Evolutionary conservation across 2,797 vertebrate species (phyloP).

Genomic region (Mormyrus proboscirostris): DNA sequence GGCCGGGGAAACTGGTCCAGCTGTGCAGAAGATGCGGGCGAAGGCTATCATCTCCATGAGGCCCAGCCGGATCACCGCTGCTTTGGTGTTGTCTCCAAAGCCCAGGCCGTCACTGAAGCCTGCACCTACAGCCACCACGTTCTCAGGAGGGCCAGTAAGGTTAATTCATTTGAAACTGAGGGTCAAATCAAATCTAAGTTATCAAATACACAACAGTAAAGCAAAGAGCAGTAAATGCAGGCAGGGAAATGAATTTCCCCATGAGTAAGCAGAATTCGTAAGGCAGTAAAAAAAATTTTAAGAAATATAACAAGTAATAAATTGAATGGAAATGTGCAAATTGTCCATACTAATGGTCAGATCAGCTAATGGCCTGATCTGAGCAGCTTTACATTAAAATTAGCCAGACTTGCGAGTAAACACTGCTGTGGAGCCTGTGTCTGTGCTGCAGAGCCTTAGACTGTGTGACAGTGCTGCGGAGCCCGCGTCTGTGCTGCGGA

Average conservation of each 20-base stretch:
- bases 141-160: conserved; percentile 55
- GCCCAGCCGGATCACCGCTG: conserved; percentile 88
- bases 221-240: background rate
- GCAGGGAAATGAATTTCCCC: background rate
- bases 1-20: conserved; percentile 63
- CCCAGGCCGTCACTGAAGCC: conserved; percentile 97
- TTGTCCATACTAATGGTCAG: background rate
- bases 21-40: conserved; percentile 80
- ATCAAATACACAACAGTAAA: background rate
- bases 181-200: background rate
- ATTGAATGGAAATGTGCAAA: background rate
- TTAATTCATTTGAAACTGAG: background rate
- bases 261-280: background rate
- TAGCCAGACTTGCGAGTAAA: background rate
- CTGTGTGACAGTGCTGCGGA: too few relatives aligned
- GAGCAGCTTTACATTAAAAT: background rate
- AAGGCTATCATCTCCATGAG: conserved; percentile 97
- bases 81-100: conserved; percentile 93
- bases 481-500: background rate
- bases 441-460: background rate
- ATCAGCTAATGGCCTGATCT: background rate
- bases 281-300: background rate
- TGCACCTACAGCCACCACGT: conserved; percentile 86
- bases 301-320: background rate
- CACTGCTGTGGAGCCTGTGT: background rate